A percentile compares a stretch with the other conserved stretches of the same genome.
Conservation (phyloP, 2,888 invertebrate genomes). For the Parasteatoda lunata region DNA sequence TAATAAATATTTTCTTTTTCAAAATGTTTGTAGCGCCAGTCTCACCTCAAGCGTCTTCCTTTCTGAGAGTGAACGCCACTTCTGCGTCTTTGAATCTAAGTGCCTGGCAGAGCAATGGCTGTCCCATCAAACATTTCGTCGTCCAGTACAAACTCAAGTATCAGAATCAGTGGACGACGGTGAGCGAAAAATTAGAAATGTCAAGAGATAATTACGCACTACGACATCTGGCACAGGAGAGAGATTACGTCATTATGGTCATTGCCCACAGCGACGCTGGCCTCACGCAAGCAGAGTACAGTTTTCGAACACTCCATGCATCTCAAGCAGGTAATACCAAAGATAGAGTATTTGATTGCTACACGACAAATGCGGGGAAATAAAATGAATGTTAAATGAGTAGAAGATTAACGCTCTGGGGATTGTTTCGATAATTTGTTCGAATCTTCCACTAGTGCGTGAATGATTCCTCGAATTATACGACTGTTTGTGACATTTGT, state of each 20-base stretch:
- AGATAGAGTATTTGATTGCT: neutral
- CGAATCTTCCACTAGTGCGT: too few species aligned
- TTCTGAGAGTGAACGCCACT: slow-evolving; percentile 72
- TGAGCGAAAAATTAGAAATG: slow-evolving; percentile 12
- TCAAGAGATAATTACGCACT: slow-evolving; percentile 48
- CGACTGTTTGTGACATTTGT: too few species aligned
- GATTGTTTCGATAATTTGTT: too few species aligned
- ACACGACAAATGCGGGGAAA: too few species aligned
- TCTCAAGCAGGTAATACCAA: slow-evolving; percentile 1
- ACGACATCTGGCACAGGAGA: slow-evolving; percentile 73
- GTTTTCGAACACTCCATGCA: slow-evolving; percentile 73
- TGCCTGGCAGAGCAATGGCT: slow-evolving; percentile 73
- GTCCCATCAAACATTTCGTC: slow-evolving; percentile 73
- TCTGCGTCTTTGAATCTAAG: slow-evolving; percentile 73
- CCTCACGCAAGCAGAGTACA: slow-evolving; percentile 73
- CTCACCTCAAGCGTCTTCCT: slow-evolving; percentile 72
- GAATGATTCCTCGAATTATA: too few species aligned
- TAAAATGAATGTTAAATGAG: too few species aligned
- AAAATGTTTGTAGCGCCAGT: slow-evolving; percentile 72
- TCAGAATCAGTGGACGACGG: slow-evolving; percentile 45
- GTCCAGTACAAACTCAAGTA: slow-evolving; percentile 71
- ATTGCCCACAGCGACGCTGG: slow-evolving; percentile 75
- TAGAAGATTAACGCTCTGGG: too few species aligned
- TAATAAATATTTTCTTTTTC: too few species aligned
- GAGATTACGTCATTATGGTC: slow-evolving; percentile 74